Evolutionary conservation across 2,888 invertebrate genomes (phyloP), one percentile per base, ranked within the genome.

Genomic region (Chrysodeixis includens): DNA sequence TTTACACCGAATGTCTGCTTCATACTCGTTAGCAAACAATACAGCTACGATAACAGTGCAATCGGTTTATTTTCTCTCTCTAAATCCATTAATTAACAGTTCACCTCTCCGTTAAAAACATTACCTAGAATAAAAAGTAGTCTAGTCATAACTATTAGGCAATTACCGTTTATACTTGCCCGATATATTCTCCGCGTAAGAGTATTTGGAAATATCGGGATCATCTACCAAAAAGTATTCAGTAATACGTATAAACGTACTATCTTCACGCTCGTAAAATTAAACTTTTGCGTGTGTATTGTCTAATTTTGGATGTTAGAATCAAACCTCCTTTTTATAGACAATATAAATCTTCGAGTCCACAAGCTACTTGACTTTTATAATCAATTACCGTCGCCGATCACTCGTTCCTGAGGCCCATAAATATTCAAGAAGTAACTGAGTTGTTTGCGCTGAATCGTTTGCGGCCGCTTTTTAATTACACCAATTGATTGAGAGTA

Each of bases 371-470:
- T 86, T 81, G 92, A 93, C 92, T 92, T 93, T 93, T 92, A 93
- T 88, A 92, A 92, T 92, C 92, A 91, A 93, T 93, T 92, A 92
- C 89, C 79, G 86, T 87, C 87, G 78, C 84, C 87, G 86, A 92
- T 91, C 89, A 91, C 86, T 90, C 89, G 87, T 81, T 86, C 81
- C 81, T 76, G 82, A 82, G 83, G 74, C 79, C 87, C 86, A 88
- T 92, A 91, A 92, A 91, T 91, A 90, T 90, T 88, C 88, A 85
- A 87, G 83, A 83, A 87, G 85, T 86, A 85, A 86, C 85, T 79
- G 85, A 86, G 82, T 83, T 88, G 86, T 90, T 88, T 88, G 87
- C 83, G 81, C 84, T 81, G 78, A 86, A 84, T 86, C 87, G 85
- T 87, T 88, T 84, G 87, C 83, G 86, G 86, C 76, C 70, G 83